Evolutionary conservation across 1,140 invertebrate species (phyloP).

Genomic region (Zaprionus gabonicus): DNA sequence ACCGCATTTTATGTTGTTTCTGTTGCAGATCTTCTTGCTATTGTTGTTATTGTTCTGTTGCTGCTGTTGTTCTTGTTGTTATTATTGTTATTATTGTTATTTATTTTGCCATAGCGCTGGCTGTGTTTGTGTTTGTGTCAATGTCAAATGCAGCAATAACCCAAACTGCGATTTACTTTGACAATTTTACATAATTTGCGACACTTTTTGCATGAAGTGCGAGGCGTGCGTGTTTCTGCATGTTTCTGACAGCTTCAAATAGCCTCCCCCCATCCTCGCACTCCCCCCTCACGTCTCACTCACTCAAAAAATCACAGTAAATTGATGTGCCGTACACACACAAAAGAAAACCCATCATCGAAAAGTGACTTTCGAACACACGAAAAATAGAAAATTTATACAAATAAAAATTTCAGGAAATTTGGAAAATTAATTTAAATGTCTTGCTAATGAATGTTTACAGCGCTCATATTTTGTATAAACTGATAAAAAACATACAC

Average conservation of each 20-base stretch:
- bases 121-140: constrained; percentile 41
- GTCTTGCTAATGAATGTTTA: constrained; percentile 71
- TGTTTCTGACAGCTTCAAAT: constrained; percentile 44
- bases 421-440: constrained; percentile 73
- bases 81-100: constrained; percentile 33
- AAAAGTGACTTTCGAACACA: background rate
- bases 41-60: constrained; percentile 10
- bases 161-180: constrained; percentile 34
- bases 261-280: too few relatives aligned
- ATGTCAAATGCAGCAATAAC: constrained; percentile 61
- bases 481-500: too few relatives aligned
- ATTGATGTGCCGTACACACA: background rate
- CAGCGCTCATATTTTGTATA: constrained; percentile 58
- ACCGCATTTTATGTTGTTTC: constrained; percentile 43
- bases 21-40: constrained; percentile 28
- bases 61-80: background rate
- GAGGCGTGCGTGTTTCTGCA: constrained; percentile 1
- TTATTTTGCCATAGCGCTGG: constrained; percentile 29
- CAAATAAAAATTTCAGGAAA: constrained; percentile 4
- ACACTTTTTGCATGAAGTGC: constrained; percentile 29
- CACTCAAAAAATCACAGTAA: constrained; percentile 3
- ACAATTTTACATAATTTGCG: constrained; percentile 40
- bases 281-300: background rate
- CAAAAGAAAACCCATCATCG: background rate
- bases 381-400: background rate